Percentiles rank a stretch among this genome's conserved stretches.
Evolutionary conservation across 2,113 vertebrate genomes (phyloP).

Genomic region (Lepisosteus osseus): DNA sequence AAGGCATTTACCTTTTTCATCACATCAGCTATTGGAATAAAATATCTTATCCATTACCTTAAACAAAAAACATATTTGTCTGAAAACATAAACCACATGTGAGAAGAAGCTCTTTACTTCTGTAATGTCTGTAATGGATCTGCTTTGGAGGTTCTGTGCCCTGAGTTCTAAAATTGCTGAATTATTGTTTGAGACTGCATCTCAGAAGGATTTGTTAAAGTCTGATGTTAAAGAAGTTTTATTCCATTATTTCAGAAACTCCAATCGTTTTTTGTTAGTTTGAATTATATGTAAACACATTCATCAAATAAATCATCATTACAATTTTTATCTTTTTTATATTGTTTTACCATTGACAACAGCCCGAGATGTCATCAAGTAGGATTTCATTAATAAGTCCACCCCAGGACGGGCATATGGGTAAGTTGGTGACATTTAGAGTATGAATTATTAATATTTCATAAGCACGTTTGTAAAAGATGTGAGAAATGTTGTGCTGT

Average conservation of each 20-base stretch:
- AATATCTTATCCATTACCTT: neutral
- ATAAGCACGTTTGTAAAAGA: neutral
- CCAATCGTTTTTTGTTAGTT: too few relatives aligned
- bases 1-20: neutral
- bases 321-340: conserved; percentile 4
- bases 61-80: neutral
- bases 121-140: too few relatives aligned
- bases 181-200: too few relatives aligned
- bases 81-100: too few relatives aligned
- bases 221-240: too few relatives aligned
- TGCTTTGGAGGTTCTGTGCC: too few relatives aligned
- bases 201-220: too few relatives aligned
- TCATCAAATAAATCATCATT: too few relatives aligned
- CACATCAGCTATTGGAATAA: neutral
- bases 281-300: too few relatives aligned
- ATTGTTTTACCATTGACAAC: conserved; percentile 15
- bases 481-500: neutral
- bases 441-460: neutral
- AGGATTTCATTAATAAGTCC: conserved; percentile 77
- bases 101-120: too few relatives aligned
- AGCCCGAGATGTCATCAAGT: conserved; percentile 57
- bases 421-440: conserved; percentile 52
- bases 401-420: conserved; percentile 71
- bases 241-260: too few relatives aligned
- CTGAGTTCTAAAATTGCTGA: too few relatives aligned